Evolutionary conservation across 2,797 vertebrate species (phyloP).

Genomic region (Australoheros facetus): DNA sequence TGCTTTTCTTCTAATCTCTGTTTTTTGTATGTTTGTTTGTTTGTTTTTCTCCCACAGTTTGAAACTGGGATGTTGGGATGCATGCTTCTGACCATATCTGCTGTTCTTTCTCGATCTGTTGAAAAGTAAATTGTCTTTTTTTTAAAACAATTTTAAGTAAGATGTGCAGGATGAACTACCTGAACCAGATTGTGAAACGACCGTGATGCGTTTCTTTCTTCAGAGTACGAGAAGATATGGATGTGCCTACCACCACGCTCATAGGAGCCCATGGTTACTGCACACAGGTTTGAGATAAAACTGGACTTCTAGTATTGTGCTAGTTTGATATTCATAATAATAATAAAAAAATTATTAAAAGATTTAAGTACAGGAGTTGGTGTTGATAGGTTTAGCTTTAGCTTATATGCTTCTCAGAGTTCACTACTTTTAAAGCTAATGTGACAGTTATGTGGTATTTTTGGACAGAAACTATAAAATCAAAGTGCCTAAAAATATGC

Average conservation of each 20-base stretch:
- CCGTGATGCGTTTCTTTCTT: constrained; percentile 2
- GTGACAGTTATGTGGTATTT: background rate
- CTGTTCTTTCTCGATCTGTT: constrained; percentile 89
- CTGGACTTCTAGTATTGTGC: background rate
- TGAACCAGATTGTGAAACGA: background rate
- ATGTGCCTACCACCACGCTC: constrained; percentile 84
- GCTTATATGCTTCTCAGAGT: background rate
- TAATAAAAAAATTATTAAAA: background rate
- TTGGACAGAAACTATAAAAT: background rate
- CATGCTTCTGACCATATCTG: constrained; percentile 89
- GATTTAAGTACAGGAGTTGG: background rate
- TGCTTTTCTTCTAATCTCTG: background rate
- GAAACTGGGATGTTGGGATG: constrained; percentile 88
- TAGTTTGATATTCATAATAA: background rate
- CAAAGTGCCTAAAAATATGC: background rate
- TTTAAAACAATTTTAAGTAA: background rate
- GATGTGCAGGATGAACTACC: background rate
- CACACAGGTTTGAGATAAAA: constrained; percentile 85
- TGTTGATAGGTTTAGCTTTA: background rate
- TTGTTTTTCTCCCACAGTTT: constrained; percentile 78
- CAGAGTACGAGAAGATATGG: constrained; percentile 90
- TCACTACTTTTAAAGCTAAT: background rate
- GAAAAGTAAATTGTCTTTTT: constrained; percentile 46
- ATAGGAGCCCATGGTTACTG: constrained; percentile 96
- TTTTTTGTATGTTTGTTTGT: background rate